These are phyloP conservation scores for Hipposideros larvatus DNA, from an alignment of 2,797 vertebrate species.

Conservation along the genomic window DNA sequence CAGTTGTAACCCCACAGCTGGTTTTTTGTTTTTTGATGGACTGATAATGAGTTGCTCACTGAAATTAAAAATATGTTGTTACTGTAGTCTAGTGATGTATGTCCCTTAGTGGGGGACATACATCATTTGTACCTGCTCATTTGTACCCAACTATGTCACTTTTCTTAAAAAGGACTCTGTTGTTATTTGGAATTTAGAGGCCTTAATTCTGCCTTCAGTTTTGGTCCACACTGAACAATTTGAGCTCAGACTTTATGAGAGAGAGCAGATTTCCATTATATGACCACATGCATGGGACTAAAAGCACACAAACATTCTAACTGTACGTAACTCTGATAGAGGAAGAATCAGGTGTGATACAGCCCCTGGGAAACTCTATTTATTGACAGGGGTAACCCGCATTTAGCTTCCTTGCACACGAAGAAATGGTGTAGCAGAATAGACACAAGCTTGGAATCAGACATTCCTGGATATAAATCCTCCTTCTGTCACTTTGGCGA, in stretches of 20 bases:
- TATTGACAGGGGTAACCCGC: not conserved
- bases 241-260: not conserved
- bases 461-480: not conserved
- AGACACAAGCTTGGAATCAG: not conserved
- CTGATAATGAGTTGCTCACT: not conserved
- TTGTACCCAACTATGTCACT: not conserved
- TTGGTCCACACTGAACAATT: not conserved
- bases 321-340: not conserved
- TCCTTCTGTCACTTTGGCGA: not conserved
- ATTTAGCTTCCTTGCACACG: not conserved
- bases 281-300: not conserved
- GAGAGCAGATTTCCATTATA: not conserved
- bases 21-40: not conserved
- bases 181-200: constrained; percentile 1
- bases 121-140: not conserved
- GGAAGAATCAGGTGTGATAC: not conserved
- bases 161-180: not conserved
- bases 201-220: constrained; percentile 13
- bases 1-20: not conserved
- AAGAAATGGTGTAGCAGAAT: not conserved
- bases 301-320: not conserved
- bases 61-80: not conserved
- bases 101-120: not conserved
- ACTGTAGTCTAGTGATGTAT: not conserved
- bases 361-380: not conserved